Evolutionary conservation across 2,888 invertebrate genomes (phyloP).

Genomic region (Ametastegia equiseti): DNA sequence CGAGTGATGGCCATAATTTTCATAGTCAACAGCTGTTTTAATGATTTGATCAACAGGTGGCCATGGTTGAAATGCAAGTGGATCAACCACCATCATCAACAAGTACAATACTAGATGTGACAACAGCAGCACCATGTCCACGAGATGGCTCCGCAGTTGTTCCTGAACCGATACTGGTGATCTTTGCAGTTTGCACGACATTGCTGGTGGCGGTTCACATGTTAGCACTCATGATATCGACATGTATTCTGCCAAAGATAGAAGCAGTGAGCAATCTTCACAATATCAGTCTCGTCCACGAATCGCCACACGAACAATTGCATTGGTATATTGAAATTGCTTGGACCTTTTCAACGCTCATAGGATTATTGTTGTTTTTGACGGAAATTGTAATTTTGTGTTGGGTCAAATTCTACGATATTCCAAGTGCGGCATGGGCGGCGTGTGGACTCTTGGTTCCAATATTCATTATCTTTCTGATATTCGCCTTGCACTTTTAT

Average conservation of each 20-base stretch:
- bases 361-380: constrained; percentile 95
- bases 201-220: constrained; percentile 98
- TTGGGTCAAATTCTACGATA: constrained; percentile 97
- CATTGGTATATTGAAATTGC: constrained; percentile 98
- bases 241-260: constrained; percentile 98
- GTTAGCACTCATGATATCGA: constrained; percentile 99
- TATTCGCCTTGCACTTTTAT: constrained; percentile 97
- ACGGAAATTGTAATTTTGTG: constrained; percentile 97
- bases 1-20: neutral
- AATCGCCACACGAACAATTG: constrained; percentile 91
- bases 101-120: no score
- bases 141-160: neutral
- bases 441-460: constrained; percentile 95
- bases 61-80: constrained; percentile 97
- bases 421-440: constrained; percentile 91
- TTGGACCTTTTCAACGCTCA: constrained; percentile 97
- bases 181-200: constrained; percentile 96
- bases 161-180: constrained; percentile 84
- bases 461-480: constrained; percentile 93
- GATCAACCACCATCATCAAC: no score
- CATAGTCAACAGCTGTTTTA: no score
- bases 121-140: no score
- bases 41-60: constrained; percentile 82
- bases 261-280: constrained; percentile 97
- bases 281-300: constrained; percentile 90